Conservation (phyloP, 2,888 invertebrate species). For the Leuctra nigra region DNA sequence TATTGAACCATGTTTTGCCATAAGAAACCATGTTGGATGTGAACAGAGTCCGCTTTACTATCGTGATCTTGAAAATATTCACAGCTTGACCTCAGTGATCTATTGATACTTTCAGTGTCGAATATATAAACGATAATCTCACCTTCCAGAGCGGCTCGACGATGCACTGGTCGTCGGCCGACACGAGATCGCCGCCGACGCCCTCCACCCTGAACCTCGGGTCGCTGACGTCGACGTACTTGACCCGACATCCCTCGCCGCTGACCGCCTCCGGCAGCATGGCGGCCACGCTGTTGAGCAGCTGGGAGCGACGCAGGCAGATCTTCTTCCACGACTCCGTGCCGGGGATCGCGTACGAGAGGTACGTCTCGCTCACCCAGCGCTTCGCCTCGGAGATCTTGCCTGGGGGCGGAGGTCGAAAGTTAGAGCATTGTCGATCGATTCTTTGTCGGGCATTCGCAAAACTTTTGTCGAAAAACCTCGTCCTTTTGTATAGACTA, state of each 20-base stretch:
- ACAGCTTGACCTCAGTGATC: too few relatives aligned
- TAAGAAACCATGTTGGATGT: too few relatives aligned
- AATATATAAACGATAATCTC: too few relatives aligned
- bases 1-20: too few relatives aligned
- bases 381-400: constrained; percentile 71
- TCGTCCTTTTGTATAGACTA: too few relatives aligned
- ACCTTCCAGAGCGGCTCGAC: constrained; percentile 79
- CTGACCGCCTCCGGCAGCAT: constrained; percentile 69
- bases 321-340: constrained; percentile 59
- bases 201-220: constrained; percentile 63
- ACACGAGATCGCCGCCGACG: constrained; percentile 73
- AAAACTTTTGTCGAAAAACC: too few relatives aligned
- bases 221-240: constrained; percentile 73
- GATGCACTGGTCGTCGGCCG: constrained; percentile 70
- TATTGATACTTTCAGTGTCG: too few relatives aligned
- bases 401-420: too few relatives aligned
- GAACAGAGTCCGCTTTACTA: too few relatives aligned
- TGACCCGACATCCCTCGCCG: constrained; percentile 65
- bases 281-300: constrained; percentile 68
- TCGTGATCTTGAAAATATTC: too few relatives aligned
- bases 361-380: constrained; percentile 81
- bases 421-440: too few relatives aligned
- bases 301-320: constrained; percentile 71
- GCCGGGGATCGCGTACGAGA: constrained; percentile 74
- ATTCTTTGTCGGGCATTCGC: too few relatives aligned